Base-by-base conservation (phyloP, 1,140 invertebrate species). In the Listronotus bonariensis region DNA sequence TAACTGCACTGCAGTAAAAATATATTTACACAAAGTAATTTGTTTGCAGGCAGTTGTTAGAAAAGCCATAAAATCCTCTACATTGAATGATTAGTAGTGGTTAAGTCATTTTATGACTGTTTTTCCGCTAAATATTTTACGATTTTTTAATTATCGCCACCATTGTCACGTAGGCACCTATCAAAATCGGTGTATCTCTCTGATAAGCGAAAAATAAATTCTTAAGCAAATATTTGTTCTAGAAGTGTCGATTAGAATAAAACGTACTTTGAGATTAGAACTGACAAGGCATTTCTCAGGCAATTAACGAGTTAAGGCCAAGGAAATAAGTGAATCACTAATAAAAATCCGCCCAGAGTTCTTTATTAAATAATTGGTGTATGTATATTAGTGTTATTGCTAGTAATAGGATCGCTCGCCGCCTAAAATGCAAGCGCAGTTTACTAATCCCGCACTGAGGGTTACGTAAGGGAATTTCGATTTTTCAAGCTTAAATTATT, bases 391-490 rank as follows among this genome's bases (percentile, higher is more conserved):
- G 18, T 12, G 26, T 59, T 48, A 48, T 59, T 59, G 43, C 43
- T 11, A 0, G n/a, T 31, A 59, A 59, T 48, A n/a, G 14, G 9
- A 45, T 26, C 17, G 14, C 17, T 11, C 43, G 45, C 32, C 43
- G 34, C 45, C 45, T 9, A 40, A 10, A 52, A 12, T 15, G 14
- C 15, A 26, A 31, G 53, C 41, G 41, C 42, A 63, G 34, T 63
- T 63, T 63, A 54, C 60, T 17, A 9, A 34, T 41, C n/a, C 41
- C 51, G 41, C 8, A n/a, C 26, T 31, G 42, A 42, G 10, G 43
- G 53, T 65, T 65, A 65, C 62, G 62, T 65, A 65, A 65, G 62
- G 46, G 15, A 65, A 49, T 15, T 65, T 65, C 62, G 62, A 65
- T 65, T 65, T 65, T 57, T n/a, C 62, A 57, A 56, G 54, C 54